Conservation (phyloP, 2,888 invertebrate species). For the Aphidoletes aphidimyza region DNA sequence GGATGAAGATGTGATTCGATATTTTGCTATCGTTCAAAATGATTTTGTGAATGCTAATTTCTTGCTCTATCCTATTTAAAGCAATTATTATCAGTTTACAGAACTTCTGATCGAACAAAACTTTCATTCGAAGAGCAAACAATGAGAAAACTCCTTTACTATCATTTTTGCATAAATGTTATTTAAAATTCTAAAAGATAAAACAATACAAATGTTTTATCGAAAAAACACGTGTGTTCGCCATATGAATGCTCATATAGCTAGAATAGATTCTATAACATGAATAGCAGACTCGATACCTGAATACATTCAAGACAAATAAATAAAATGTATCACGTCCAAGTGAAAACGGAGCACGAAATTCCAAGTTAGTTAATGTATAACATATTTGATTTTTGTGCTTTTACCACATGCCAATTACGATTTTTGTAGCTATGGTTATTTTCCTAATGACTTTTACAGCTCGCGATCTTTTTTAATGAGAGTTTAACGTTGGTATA, state of each 20-base stretch:
- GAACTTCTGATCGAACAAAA: no score
- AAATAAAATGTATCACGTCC: no score
- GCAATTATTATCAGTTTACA: no score
- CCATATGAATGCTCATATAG: no score
- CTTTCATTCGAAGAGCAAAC: no score
- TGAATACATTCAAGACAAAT: no score
- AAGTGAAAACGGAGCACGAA: neutral
- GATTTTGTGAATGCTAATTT: neutral
- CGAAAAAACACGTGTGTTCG: no score
- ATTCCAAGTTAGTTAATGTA: neutral
- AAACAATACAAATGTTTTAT: neutral
- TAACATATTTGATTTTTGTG: neutral
- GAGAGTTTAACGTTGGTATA: neutral
- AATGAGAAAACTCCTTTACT: neutral
- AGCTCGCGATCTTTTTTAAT: neutral
- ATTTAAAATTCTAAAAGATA: neutral
- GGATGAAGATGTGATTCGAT: conserved; percentile 14
- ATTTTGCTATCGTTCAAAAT: neutral
- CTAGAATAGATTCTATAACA: no score
- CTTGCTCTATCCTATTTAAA: neutral
- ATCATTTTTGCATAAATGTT: no score
- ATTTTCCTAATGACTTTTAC: conserved; percentile 1
- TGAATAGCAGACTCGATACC: no score
- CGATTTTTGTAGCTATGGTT: neutral
- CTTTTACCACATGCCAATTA: neutral